A percentile compares a stretch with the other conserved stretches of the same genome.
phyloP scores from a whole-genome alignment of 2,888 invertebrate genomes.

The Melieria crassipennis region DNA sequence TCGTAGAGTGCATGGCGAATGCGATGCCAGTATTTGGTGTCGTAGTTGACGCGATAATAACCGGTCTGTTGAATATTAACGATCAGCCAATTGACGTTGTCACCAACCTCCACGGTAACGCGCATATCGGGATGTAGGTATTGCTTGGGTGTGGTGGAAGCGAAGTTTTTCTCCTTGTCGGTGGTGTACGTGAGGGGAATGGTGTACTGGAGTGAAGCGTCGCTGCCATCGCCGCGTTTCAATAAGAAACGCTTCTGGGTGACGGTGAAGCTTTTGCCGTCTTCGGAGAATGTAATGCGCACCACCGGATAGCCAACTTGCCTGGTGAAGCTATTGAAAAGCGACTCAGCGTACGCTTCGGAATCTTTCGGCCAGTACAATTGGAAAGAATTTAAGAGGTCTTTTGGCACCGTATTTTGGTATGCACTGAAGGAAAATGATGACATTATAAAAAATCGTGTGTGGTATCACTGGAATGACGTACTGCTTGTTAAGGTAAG shows the following conservation, averaged over 20 bases:
- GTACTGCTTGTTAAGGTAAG: conserved; percentile 69
- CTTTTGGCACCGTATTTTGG: conserved; percentile 65
- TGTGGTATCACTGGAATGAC: conserved; percentile 20
- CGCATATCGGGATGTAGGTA: conserved; percentile 46
- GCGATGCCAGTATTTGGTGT: conserved; percentile 69
- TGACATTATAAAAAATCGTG: neutral
- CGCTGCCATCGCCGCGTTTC: conserved; percentile 44
- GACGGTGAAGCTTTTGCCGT: conserved; percentile 37
- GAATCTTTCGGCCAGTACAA: conserved; percentile 50
- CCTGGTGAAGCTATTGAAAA: conserved; percentile 72
- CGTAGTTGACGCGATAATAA: conserved; percentile 76
- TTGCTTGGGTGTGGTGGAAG: conserved; percentile 45
- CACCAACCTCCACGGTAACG: conserved; percentile 25
- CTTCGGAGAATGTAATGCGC: conserved; percentile 59
- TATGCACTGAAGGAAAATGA: conserved; percentile 45
- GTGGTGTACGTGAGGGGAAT: conserved; percentile 59
- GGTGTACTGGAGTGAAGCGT: conserved; percentile 49
- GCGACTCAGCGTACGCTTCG: conserved; percentile 53
- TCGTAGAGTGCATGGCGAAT: conserved; percentile 45
- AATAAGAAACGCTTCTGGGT: conserved; percentile 54
- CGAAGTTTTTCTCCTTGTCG: conserved; percentile 47
- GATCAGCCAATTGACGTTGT: conserved; percentile 55
- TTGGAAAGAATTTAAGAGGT: conserved; percentile 68
- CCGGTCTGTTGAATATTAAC: conserved; percentile 58
- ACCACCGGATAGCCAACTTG: conserved; percentile 75